These are phyloP conservation scores for Monopis laevigella DNA, from an alignment of 2,888 invertebrate genomes.

Conservation along the genomic window DNA sequence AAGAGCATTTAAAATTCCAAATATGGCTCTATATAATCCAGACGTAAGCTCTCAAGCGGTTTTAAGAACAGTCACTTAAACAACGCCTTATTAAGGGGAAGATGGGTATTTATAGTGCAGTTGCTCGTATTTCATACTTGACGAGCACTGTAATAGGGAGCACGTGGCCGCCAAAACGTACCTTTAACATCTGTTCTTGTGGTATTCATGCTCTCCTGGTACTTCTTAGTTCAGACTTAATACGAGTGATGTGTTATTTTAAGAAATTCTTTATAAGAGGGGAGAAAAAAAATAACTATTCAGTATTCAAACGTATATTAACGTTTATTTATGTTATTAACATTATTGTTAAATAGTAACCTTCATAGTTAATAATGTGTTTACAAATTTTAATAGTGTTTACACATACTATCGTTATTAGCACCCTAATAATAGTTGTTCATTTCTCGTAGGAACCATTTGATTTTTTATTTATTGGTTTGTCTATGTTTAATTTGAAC, in stretches of 20 bases:
- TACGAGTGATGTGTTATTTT: constrained; percentile 9
- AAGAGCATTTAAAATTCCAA: not conserved
- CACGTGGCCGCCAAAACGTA: constrained; percentile 38
- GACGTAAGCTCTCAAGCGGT: constrained; percentile 8
- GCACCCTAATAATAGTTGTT: too few relatives aligned
- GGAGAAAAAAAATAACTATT: not conserved
- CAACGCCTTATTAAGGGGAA: constrained; percentile 52
- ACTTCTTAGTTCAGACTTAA: not conserved
- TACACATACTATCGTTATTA: too few relatives aligned
- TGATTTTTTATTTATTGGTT: too few relatives aligned
- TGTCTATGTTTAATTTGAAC: too few relatives aligned
- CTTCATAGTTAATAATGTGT: too few relatives aligned
- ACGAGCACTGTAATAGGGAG: constrained; percentile 49
- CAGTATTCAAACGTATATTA: too few relatives aligned
- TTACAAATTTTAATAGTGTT: too few relatives aligned
- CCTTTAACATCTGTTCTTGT: constrained; percentile 10
- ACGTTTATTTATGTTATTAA: too few relatives aligned
- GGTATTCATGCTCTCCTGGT: not conserved
- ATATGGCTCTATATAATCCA: constrained; percentile 8
- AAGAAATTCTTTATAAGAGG: constrained; percentile 3
- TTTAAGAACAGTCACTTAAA: constrained; percentile 31
- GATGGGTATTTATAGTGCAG: constrained; percentile 37
- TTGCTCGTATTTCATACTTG: constrained; percentile 49
- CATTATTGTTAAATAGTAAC: too few relatives aligned
- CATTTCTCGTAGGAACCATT: too few relatives aligned